Percentiles rank a stretch among this genome's conserved stretches.
phyloP scores from a whole-genome alignment of 2,888 invertebrate species.

The Drosophila phalerata region DNA sequence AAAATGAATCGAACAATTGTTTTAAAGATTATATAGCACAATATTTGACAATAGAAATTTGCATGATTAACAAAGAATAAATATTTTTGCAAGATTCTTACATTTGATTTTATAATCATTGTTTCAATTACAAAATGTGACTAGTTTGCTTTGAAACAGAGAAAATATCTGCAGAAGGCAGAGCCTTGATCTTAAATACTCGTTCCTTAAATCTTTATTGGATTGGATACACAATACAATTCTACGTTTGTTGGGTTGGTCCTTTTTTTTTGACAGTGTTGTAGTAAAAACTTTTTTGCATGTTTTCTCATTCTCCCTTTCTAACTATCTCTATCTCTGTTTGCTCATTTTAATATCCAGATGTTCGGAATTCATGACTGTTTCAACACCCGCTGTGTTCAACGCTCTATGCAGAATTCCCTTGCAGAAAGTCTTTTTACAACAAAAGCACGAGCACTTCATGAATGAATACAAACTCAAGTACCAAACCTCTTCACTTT shows the following conservation, averaged over 20 bases:
- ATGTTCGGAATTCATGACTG: slow-evolving; percentile 24
- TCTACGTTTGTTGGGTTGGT: no score
- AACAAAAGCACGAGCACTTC: slow-evolving; percentile 65
- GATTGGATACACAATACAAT: not conserved
- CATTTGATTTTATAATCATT: not conserved
- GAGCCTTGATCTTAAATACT: no score
- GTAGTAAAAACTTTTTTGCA: not conserved
- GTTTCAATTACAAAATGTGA: not conserved
- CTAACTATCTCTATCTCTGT: not conserved
- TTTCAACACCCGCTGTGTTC: slow-evolving; percentile 35
- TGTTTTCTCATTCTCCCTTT: not conserved
- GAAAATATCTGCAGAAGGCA: no score
- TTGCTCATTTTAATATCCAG: slow-evolving; percentile 12
- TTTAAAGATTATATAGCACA: not conserved
- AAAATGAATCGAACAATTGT: not conserved
- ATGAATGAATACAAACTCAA: slow-evolving; percentile 75
- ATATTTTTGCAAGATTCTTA: not conserved
- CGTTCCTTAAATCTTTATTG: not conserved
- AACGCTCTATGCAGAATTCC: slow-evolving; percentile 24
- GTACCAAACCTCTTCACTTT: slow-evolving; percentile 75
- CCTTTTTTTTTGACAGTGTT: no score
- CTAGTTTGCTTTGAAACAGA: no score
- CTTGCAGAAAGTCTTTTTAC: slow-evolving; percentile 15
- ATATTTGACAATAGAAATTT: not conserved
- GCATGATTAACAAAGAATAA: not conserved